Evolutionary conservation across 2,888 invertebrate genomes (phyloP).

Genomic region (Hoplodrina ambigua): DNA sequence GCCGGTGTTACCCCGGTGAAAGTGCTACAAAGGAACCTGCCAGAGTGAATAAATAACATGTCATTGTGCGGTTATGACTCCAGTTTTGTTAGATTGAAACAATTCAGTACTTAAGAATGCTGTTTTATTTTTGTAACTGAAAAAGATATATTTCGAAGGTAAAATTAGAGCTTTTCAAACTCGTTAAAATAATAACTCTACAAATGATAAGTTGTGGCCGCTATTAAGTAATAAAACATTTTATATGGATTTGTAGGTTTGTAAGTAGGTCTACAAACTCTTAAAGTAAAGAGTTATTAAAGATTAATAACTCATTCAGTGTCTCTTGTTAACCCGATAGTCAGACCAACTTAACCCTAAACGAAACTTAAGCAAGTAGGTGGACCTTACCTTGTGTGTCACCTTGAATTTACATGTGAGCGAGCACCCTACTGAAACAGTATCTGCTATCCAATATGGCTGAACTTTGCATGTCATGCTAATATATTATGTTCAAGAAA

Average conservation of each 20-base stretch:
- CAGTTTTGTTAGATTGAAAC: background rate
- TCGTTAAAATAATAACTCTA: too few species aligned
- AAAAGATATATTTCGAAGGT: too few species aligned
- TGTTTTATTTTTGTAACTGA: background rate
- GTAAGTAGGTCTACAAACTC: too few species aligned
- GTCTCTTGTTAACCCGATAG: constrained; percentile 5
- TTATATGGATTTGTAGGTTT: too few species aligned
- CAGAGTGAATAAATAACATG: background rate
- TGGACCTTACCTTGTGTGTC: constrained; percentile 20
- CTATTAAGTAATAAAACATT: too few species aligned
- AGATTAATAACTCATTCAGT: background rate
- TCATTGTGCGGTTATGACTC: background rate
- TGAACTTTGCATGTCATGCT: constrained; percentile 10
- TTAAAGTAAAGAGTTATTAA: background rate
- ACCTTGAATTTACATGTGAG: constrained; percentile 32
- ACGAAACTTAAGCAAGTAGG: constrained; percentile 19
- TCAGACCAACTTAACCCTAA: constrained; percentile 12
- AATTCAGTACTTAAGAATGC: background rate
- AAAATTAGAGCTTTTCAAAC: too few species aligned
- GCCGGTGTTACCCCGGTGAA: constrained; percentile 12
- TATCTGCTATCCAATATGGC: constrained; percentile 33
- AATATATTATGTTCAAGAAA: constrained; percentile 8
- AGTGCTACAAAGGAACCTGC: constrained; percentile 1
- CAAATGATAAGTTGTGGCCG: too few species aligned
- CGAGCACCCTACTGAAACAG: constrained; percentile 30